These are phyloP conservation scores for Phrynocephalus vlangalii DNA, from an alignment of 2,797 vertebrate genomes.

Conservation along the genomic window DNA sequence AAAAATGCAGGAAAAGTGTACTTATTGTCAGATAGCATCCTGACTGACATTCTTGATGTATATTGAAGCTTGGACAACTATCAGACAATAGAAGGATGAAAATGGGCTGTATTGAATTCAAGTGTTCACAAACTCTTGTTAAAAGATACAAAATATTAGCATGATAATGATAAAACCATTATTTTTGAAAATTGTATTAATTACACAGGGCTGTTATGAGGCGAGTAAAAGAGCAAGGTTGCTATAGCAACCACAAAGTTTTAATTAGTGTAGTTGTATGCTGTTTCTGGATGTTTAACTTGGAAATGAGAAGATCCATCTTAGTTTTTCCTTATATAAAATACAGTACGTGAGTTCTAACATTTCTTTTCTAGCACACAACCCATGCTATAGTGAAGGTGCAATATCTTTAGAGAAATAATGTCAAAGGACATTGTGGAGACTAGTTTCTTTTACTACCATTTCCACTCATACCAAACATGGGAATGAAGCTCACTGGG, in stretches of 20 bases:
- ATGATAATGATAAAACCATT: not conserved
- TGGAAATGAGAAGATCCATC: not conserved
- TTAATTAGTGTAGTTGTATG: not conserved
- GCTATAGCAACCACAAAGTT: not conserved
- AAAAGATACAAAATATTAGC: not conserved
- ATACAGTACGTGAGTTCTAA: not conserved
- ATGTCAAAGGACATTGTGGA: not conserved
- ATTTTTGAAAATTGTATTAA: not conserved
- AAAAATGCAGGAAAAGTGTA: not conserved
- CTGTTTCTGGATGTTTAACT: conserved; percentile 4
- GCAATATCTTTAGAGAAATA: not conserved
- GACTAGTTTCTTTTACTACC: too few species aligned
- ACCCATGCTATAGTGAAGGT: not conserved
- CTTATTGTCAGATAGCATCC: not conserved
- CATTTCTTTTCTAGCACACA: not conserved
- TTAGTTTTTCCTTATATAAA: not conserved
- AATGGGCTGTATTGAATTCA: not conserved
- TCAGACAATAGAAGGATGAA: not conserved
- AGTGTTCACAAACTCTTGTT: conserved; percentile 10
- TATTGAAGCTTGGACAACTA: fast-evolving
- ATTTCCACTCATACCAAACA: not conserved
- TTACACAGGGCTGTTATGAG: conserved; percentile 8
- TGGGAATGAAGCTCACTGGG: not conserved
- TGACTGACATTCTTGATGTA: conserved; percentile 4
- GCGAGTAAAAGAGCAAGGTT: not conserved